Evolutionary conservation across 2,797 vertebrate genomes (phyloP), one percentile per base, ranked within the genome.

Genomic region (Peromyscus aztecus): DNA sequence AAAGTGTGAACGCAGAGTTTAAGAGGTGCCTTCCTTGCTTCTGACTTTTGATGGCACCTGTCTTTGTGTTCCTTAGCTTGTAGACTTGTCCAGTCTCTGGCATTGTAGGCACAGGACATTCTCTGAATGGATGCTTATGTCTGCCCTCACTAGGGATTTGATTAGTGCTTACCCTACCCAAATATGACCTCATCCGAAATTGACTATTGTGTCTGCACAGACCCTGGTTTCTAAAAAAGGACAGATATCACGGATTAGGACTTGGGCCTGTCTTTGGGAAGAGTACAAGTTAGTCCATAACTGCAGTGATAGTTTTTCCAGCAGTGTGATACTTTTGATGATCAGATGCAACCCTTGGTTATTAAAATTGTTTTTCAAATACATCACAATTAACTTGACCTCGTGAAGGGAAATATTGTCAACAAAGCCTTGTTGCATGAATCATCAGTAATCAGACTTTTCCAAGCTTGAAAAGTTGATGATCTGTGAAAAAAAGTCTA

Each of bases 291-390:
- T 23, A 84, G 12, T 87, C 21, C 13, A 1, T 92, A 63, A 80
- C 57, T 76, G 40, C 92, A 31, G 40, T 82, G 52, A 78, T 91
- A 40, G 49, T 80, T 92, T 94, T 65, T 71, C 76, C 6, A 88
- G 85, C 71, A 90, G 23, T 94, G n/a, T 95, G 43, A 57, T 95
- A 71, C 59, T 85, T 83, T 92, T 40, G n/a, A 73, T 71, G 34
- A 73, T 67, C 24, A 57, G 19, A 88, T 91, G 40, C 21, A 86
- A 67, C 46, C 14, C 17, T 43, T 96, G 69, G 34, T 67, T 90
- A 27, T 63, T 83, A 37, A 81, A 73, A 94, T 86, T 40, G 37
- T 96, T 95, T 71, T 95, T 57, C 46, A 90, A 82, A 92, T 14
- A 92, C 67, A 95, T 84, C 57, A 83, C 57, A 63, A 29, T 61